Evolutionary conservation across 2,797 vertebrate genomes (phyloP).

Genomic region (Petrocephalus sullivani): DNA sequence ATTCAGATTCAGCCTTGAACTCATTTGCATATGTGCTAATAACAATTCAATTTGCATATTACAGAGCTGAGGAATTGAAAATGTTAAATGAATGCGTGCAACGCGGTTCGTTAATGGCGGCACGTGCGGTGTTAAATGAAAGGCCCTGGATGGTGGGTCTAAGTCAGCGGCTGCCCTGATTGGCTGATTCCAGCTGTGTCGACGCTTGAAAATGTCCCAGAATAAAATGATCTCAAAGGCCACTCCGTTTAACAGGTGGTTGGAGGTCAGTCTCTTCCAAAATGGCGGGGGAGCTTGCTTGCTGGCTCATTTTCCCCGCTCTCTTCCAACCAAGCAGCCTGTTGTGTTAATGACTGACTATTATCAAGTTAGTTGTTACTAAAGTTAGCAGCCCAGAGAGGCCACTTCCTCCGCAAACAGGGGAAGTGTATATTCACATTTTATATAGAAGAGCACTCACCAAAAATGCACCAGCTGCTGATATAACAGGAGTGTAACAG

Average conservation of each 20-base stretch:
- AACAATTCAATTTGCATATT: slow-evolving; percentile 68
- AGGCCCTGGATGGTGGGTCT: slow-evolving; percentile 38
- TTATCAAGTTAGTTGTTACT: background rate
- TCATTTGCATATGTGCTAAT: slow-evolving; percentile 53
- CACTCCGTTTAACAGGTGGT: background rate
- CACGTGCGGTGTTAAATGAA: slow-evolving; percentile 69
- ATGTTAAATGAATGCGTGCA: slow-evolving; percentile 67
- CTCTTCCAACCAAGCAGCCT: background rate
- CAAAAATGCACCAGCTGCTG: background rate
- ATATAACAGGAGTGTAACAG: background rate
- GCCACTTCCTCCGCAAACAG: background rate
- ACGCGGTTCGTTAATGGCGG: slow-evolving; percentile 66
- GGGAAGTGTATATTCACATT: background rate
- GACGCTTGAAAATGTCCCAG: slow-evolving; percentile 19
- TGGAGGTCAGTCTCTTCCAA: background rate
- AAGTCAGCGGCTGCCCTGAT: slow-evolving; percentile 19
- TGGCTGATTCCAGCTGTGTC: slow-evolving; percentile 53
- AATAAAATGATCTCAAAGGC: background rate
- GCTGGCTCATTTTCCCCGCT: background rate
- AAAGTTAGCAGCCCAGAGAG: background rate
- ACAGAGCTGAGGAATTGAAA: slow-evolving; percentile 65
- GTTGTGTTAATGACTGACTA: slow-evolving; percentile 7
- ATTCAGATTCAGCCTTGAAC: slow-evolving; percentile 39
- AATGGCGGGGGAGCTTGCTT: background rate
- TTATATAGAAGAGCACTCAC: background rate